Conservation (phyloP, 2,113 vertebrate species). For the Menura novaehollandiae region DNA sequence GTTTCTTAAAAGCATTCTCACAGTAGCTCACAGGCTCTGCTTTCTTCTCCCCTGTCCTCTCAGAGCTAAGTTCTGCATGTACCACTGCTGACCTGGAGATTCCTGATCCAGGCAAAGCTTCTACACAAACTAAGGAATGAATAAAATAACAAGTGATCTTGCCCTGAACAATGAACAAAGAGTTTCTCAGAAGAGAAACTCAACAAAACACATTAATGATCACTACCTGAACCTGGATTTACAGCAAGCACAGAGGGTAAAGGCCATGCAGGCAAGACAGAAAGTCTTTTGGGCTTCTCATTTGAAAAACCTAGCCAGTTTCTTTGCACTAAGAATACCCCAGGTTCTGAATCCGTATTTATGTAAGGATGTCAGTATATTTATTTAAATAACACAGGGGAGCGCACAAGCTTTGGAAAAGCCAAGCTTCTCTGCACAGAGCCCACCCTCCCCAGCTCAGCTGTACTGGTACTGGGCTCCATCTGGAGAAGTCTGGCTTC, state of each 20-base stretch:
- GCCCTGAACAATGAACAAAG: background rate
- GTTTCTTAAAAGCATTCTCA: background rate
- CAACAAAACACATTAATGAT: background rate
- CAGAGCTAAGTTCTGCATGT: background rate
- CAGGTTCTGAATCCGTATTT: background rate
- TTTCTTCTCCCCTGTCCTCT: background rate
- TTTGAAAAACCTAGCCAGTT: background rate
- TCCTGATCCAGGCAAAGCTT: background rate
- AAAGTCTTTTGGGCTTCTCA: background rate
- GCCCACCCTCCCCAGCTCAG: background rate
- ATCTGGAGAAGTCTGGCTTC: background rate
- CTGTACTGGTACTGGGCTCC: background rate
- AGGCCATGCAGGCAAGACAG: background rate
- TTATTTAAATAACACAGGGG: background rate
- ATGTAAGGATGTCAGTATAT: background rate
- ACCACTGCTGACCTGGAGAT: background rate
- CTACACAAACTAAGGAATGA: background rate
- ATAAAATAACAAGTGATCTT: background rate
- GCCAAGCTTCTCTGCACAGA: background rate
- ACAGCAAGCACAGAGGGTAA: accelerated
- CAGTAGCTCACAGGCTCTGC: background rate
- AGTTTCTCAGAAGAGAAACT: background rate
- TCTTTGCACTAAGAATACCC: background rate
- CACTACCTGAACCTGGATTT: background rate
- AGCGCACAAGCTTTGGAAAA: background rate